Conservation (phyloP, 2,797 vertebrate genomes). For the Heliangelus exortis region DNA sequence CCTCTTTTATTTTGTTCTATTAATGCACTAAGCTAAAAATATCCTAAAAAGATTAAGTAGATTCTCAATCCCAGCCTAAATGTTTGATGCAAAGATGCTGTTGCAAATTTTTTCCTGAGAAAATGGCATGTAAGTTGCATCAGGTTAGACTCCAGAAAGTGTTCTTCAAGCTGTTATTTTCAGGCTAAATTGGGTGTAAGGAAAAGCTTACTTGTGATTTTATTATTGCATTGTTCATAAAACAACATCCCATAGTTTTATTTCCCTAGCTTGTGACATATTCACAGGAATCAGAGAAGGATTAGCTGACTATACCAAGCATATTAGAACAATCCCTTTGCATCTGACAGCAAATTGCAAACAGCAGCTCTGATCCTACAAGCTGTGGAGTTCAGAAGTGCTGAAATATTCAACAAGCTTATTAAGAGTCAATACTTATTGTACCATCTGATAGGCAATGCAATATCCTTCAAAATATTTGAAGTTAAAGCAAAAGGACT, state of each 20-base stretch:
- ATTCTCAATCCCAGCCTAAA: slow-evolving; percentile 5
- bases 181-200: slow-evolving; percentile 1
- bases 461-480: background rate
- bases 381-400: background rate
- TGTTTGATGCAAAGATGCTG: slow-evolving; percentile 4
- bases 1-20: background rate
- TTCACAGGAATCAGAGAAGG: slow-evolving; percentile 20
- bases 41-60: background rate
- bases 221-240: slow-evolving; percentile 41
- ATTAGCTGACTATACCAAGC: slow-evolving; percentile 41
- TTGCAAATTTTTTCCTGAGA: background rate
- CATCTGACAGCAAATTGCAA: slow-evolving; percentile 55
- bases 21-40: slow-evolving; percentile 23
- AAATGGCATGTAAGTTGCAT: background rate
- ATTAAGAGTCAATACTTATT: slow-evolving; percentile 17
- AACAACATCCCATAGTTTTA: slow-evolving; percentile 1
- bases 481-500: background rate
- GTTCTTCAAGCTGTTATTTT: background rate
- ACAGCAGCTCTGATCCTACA: background rate
- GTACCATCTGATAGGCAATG: background rate
- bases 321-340: slow-evolving; percentile 60
- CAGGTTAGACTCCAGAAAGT: background rate
- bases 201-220: slow-evolving; percentile 8
- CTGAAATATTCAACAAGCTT: slow-evolving; percentile 57
- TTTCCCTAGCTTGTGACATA: slow-evolving; percentile 9